phyloP scores from a whole-genome alignment of 2,888 invertebrate species.

The Cephus nigrinus region DNA sequence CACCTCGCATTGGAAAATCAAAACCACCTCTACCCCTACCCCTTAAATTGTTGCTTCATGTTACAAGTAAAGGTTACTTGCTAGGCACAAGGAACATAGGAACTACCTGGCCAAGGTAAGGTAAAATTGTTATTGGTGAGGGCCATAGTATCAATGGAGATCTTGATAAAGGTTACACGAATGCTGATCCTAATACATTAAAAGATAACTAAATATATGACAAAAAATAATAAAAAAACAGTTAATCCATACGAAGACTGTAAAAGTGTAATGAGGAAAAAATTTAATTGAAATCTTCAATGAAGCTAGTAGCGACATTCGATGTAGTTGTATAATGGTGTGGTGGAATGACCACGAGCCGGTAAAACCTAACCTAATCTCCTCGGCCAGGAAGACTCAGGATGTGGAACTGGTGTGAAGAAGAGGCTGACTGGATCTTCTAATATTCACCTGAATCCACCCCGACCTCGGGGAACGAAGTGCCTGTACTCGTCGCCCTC shows the following conservation, averaged over 20 bases:
- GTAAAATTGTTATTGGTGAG: neutral
- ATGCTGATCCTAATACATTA: neutral
- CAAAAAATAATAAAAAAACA: neutral
- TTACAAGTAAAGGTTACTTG: neutral
- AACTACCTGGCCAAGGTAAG: neutral
- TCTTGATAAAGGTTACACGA: neutral
- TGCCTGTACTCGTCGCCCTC: slow-evolving; percentile 67
- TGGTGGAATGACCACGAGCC: neutral
- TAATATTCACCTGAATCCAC: slow-evolving; percentile 67
- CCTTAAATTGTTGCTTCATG: slow-evolving; percentile 38
- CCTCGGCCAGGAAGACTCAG: neutral
- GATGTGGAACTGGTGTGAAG: neutral
- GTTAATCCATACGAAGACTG: neutral
- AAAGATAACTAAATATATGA: neutral
- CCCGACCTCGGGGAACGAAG: slow-evolving; percentile 67
- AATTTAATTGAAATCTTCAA: neutral
- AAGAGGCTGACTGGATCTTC: slow-evolving; percentile 6
- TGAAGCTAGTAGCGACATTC: neutral
- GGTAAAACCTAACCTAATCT: neutral
- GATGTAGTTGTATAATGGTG: neutral
- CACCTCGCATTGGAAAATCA: slow-evolving; percentile 65
- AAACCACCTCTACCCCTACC: slow-evolving; percentile 65
- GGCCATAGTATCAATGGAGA: neutral
- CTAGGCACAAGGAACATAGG: neutral
- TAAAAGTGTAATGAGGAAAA: neutral